Evolutionary conservation across 2,888 invertebrate species (phyloP), one percentile per base, ranked within the genome.

Genomic region (Kryphioiulus occultus): DNA sequence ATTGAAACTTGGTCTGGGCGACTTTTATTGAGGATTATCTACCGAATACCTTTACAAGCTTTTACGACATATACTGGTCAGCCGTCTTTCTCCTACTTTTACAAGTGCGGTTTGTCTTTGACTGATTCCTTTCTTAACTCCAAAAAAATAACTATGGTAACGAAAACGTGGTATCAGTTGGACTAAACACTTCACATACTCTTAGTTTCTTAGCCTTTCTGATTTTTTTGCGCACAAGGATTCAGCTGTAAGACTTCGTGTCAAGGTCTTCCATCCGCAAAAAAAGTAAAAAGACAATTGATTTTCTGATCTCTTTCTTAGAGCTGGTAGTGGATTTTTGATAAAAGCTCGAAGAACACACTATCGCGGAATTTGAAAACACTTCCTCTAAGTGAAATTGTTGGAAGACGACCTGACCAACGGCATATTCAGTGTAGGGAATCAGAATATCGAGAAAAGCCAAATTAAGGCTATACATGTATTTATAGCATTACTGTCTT

Each of bases 81-180:
- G 26, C 22, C 68, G n/a, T 59, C 68, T 68, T 78, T 30, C 78
- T 30, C 12, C 78, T 78, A 26, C 30, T 10, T 78, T 35, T 35
- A 3, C 12, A 78, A 78, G 78, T 30, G 30, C 26, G 78, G 78
- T 78, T 78, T 78, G 15, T 78, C 78, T 30, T 78, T 78, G 30
- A 78, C 78, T 12, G 78, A 78, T 78, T 12, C 78, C 10, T 78
- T 78, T 78, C 26, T 78, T 78, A 30, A 78, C 12, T 26, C 15
- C 30, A 30, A 78, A 78, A 59, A 78, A 78, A 78, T 78, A 12
- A 30, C 78, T 78, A 78, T 78, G 78, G 78, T 78, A 78, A 78
- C 30, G 30, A 78, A 78, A 78, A 30, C 78, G 78, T 78, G 78
- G 78, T 78, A 30, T 78, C 30, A 78, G 78, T 15, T 78, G 30